Conservation (phyloP, 2,797 vertebrate genomes). For the Phrynocephalus vlangalii region DNA sequence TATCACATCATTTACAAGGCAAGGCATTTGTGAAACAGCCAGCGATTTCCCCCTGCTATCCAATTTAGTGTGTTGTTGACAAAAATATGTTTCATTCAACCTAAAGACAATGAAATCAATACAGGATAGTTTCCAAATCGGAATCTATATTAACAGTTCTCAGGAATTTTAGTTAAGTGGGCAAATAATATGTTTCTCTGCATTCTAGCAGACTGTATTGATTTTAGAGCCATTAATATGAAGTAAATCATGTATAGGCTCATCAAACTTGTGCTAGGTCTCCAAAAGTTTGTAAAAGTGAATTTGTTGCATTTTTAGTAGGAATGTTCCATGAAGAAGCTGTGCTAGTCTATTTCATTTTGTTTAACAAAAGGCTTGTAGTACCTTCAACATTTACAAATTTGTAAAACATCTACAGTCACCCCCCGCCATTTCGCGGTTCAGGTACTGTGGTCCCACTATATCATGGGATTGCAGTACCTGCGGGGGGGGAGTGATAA, state of each 20-base stretch:
- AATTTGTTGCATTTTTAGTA: not conserved
- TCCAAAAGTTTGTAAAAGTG: not conserved
- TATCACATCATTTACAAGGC: slow-evolving; percentile 20
- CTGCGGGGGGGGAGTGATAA: too few relatives aligned
- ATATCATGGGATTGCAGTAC: too few relatives aligned
- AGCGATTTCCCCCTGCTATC: not conserved
- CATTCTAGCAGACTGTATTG: not conserved
- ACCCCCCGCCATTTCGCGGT: too few relatives aligned
- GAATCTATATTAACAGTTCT: slow-evolving; percentile 15
- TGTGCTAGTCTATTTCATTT: too few relatives aligned
- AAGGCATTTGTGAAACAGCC: not conserved
- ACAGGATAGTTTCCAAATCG: slow-evolving; percentile 16
- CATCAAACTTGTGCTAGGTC: slow-evolving; percentile 7
- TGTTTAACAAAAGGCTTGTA: too few relatives aligned
- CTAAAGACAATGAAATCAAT: slow-evolving; percentile 33
- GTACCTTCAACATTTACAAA: too few relatives aligned
- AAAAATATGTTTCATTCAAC: slow-evolving; percentile 33
- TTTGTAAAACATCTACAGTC: too few relatives aligned
- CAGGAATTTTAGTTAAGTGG: slow-evolving; percentile 31
- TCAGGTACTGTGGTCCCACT: too few relatives aligned
- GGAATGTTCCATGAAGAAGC: too few relatives aligned
- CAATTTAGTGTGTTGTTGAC: slow-evolving; percentile 14
- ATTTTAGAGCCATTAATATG: slow-evolving; percentile 1
- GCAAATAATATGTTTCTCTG: slow-evolving; percentile 29
- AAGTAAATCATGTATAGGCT: not conserved